phyloP scores from a whole-genome alignment of 1,140 invertebrate species.

The Nebria ingens region DNA sequence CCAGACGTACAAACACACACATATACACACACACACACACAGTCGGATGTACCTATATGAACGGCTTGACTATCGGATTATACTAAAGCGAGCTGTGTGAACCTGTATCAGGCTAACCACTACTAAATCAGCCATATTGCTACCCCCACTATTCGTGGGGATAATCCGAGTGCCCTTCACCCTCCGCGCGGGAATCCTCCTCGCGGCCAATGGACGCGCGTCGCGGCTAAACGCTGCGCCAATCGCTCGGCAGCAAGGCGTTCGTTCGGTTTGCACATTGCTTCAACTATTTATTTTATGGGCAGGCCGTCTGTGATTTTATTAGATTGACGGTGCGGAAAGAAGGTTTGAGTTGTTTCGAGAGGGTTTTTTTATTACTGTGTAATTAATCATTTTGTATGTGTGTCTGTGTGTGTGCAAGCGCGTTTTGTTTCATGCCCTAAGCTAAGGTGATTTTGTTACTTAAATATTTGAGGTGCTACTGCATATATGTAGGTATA shows the following conservation, averaged over 20 bases:
- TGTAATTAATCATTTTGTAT: too few relatives aligned
- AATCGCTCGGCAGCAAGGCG: not conserved
- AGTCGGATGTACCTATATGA: too few relatives aligned
- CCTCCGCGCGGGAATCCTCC: slow-evolving; percentile 14
- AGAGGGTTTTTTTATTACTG: too few relatives aligned
- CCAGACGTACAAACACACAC: too few relatives aligned
- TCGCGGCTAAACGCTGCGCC: slow-evolving; percentile 13
- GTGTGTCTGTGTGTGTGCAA: too few relatives aligned
- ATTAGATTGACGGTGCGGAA: slow-evolving; percentile 32
- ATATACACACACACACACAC: too few relatives aligned
- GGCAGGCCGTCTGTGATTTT: slow-evolving; percentile 29
- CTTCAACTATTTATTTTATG: slow-evolving; percentile 31
- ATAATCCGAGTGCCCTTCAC: too few relatives aligned
- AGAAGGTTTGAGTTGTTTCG: slow-evolving; percentile 30
- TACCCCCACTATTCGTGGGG: slow-evolving; percentile 20
- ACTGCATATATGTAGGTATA: too few relatives aligned
- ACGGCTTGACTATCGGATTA: slow-evolving; percentile 18
- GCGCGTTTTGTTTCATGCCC: too few relatives aligned
- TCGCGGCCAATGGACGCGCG: slow-evolving; percentile 16
- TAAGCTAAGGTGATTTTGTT: too few relatives aligned
- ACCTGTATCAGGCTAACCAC: slow-evolving; percentile 14
- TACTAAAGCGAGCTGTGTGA: slow-evolving; percentile 10
- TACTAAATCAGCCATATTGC: slow-evolving; percentile 34
- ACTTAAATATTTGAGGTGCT: too few relatives aligned
- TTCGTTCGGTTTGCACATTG: slow-evolving; percentile 22